Evolutionary conservation across 2,113 vertebrate species (phyloP), one percentile per base, ranked within the genome.

Genomic region (Cryptoleucopteryx plumbea): DNA sequence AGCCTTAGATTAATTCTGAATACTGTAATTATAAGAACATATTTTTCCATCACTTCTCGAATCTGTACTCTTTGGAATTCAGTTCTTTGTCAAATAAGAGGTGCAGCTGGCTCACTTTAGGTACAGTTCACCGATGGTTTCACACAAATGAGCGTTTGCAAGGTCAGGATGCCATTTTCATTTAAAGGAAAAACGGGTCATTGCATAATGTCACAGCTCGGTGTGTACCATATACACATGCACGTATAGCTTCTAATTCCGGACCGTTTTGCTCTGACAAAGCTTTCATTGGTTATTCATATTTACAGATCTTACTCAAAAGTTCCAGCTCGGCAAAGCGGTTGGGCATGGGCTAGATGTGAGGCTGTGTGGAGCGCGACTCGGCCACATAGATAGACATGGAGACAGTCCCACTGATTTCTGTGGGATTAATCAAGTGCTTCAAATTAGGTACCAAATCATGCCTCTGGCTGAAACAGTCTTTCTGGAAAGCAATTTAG

Each of bases 21-120:
- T 92, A 70, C 29, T 85, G 53, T 89, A 90, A 87, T 95, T 93
- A 90, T n/a, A 91, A 89, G 68, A 89, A 78, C 71, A 25, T 90
- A 90, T 73, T 95, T 95, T 93, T 18, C 55, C 90, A 66, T 93
- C 66, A 38, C 23, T 86, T 92, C 25, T 68, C 61, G 62, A 50
- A 84, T 88, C 40, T 62, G 6, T 85, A 12, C 8, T 47, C 65
- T 74, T 78, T 74, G 77, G 52, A 86, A 67, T 84, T 93, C 48
- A 77, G 25, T 36, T 63, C 27, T 93, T 70, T 92, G 59, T 84
- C 65, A 53, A 42, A 4, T 74, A 58, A 56, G 61, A 85, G 63
- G 29, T 85, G 67, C 47, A 86, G 59, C 29, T 70, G 36, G 31
- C 40, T 93, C 11, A 6, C 29, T 86, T 86, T 82, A 63, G 14